These are phyloP conservation scores for Bradynema listronoti DNA, from an alignment of 1,140 invertebrate genomes.

Conservation along the genomic window DNA sequence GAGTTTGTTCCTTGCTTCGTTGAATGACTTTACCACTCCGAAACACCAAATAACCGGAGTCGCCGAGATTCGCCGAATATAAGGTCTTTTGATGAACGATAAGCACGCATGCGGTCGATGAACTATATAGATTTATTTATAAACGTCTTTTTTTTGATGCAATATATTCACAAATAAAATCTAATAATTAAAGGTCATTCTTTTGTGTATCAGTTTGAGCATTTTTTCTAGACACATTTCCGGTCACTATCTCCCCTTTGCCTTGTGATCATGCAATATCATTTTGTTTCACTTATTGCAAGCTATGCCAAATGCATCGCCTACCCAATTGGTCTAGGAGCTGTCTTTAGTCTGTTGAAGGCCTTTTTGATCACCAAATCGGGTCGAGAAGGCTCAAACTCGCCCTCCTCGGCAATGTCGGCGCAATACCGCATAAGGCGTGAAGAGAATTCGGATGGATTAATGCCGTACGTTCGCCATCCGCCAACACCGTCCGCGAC, in stretches of 20 bases:
- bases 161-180: too few species aligned
- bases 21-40: slow-evolving; percentile 75
- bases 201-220: too few species aligned
- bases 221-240: too few species aligned
- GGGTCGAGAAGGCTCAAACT: slow-evolving; percentile 76
- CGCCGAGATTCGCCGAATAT: slow-evolving; percentile 93
- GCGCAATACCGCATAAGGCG: slow-evolving; percentile 88
- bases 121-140: slow-evolving; percentile 11
- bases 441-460: slow-evolving; percentile 86
- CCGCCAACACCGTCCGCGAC: slow-evolving; percentile 96
- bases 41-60: slow-evolving; percentile 89
- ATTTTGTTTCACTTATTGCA: too few species aligned
- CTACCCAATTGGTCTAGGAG: slow-evolving; percentile 38
- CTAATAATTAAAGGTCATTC: too few species aligned
- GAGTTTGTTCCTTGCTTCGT: slow-evolving; percentile 86
- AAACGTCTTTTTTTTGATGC: too few species aligned
- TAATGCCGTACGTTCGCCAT: slow-evolving; percentile 92
- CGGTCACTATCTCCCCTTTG: too few species aligned
- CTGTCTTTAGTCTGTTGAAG: slow-evolving; percentile 59
- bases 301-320: slow-evolving; percentile 48
- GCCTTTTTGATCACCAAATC: slow-evolving; percentile 77
- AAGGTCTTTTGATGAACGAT: slow-evolving; percentile 81
- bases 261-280: too few species aligned
- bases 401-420: slow-evolving; percentile 74
- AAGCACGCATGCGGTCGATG: slow-evolving; percentile 84